A percentile compares a stretch with the other conserved stretches of the same genome.
Evolutionary conservation across 1,140 invertebrate genomes (phyloP).

Genomic region (Protaetia brevitarsis): DNA sequence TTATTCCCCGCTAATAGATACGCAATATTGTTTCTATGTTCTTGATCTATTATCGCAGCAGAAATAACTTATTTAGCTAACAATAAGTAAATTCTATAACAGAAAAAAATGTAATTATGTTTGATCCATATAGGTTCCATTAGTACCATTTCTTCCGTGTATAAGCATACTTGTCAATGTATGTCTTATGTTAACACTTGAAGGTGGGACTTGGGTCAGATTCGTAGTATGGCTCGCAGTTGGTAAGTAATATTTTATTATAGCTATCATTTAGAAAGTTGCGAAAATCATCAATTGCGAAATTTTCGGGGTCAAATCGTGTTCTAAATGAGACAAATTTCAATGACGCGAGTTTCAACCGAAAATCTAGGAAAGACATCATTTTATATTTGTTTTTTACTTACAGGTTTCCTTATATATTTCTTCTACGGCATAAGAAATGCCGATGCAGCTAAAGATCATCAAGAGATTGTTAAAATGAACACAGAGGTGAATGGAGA

Average conservation of each 20-base stretch:
- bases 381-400: background rate
- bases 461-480: background rate
- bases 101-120: background rate
- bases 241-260: conserved; percentile 47
- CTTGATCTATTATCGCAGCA: background rate
- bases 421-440: conserved; percentile 51
- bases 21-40: too few species aligned
- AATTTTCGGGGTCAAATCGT: too few species aligned
- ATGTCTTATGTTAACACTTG: conserved; percentile 84
- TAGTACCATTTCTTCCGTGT: conserved; percentile 81
- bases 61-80: background rate
- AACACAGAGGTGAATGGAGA: background rate
- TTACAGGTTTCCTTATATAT: conserved; percentile 53
- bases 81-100: background rate
- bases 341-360: too few species aligned
- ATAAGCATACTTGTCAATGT: conserved; percentile 82
- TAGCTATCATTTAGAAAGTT: background rate
- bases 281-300: background rate
- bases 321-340: too few species aligned
- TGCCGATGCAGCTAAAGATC: conserved; percentile 40
- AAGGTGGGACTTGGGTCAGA: conserved; percentile 79
- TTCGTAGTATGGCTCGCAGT: conserved; percentile 79
- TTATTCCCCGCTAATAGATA: too few species aligned
- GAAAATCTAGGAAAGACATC: background rate
- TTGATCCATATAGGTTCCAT: conserved; percentile 70